phyloP scores from a whole-genome alignment of 2,113 vertebrate species.

The Uria aalge region DNA sequence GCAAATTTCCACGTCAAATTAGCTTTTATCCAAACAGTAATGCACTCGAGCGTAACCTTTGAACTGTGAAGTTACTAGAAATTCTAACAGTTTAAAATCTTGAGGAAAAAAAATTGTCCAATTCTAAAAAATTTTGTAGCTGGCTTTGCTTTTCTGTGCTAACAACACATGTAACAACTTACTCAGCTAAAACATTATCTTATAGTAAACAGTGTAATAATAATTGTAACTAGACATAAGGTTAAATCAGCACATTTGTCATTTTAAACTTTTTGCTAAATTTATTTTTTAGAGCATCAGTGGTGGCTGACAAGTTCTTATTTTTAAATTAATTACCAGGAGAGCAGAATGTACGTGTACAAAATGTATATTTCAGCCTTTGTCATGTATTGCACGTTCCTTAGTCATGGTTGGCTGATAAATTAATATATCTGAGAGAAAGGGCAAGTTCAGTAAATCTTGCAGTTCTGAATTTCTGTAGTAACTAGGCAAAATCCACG shows the following conservation, averaged over 20 bases:
- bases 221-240: neutral
- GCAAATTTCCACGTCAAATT: neutral
- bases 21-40: neutral
- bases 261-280: neutral
- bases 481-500: neutral
- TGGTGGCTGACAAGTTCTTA: neutral
- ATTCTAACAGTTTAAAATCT: neutral
- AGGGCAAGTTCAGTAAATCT: neutral
- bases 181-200: neutral
- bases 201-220: neutral
- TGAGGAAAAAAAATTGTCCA: neutral
- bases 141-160: neutral
- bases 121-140: neutral
- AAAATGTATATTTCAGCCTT: neutral
- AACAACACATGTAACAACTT: neutral
- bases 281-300: neutral
- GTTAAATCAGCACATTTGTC: neutral
- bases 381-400: neutral
- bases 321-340: neutral
- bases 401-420: neutral
- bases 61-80: neutral
- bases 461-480: neutral
- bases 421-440: neutral
- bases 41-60: neutral
- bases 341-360: neutral